Base-by-base conservation (phyloP, 2,888 invertebrate species). In the Caenorhabditis sp. region DNA sequence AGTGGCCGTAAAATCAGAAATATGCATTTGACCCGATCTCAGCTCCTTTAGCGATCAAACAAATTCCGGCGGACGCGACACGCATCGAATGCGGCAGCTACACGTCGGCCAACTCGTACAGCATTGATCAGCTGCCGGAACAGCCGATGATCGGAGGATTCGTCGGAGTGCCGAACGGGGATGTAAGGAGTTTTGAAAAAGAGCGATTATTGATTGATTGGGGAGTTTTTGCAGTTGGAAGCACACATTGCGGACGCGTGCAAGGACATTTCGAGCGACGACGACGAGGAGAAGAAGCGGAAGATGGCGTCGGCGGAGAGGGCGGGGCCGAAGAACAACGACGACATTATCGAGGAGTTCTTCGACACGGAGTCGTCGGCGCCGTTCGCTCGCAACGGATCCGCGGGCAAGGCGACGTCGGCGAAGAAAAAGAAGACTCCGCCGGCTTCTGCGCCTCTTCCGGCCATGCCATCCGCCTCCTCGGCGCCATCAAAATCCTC, bases 171-270 rank as follows among this genome's bases (percentile, higher is more conserved):
- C 17, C 32, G 1, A 68, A 43, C 50, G 58, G 52, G 43, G 68
- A 68, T 59, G 68, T 68, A 24, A 43, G 66, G 15, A 9, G 9
- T 17, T 7, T 11, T 39, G 30, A 8, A 9, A 22, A 24, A 35
- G 11, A 45, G 6, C 9, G 20, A 32, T 20, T 17, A 30, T 35
- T 39, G 11, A 8, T n/a, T 2, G 8, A 27, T 27, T 3, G 22
- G 24, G 37, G n/a, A 39, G 7, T 39, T 55, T 85, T 68, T 70
- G 30, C 48, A 71, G 59, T 61, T 58, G 46, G 43, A 35, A 13
- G 62, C 46, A 48, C 27, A 48, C 0, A 83, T 85, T 46, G 83
- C 83, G 15, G 85, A 85, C 20, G 85, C 85, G 0, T 82, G 84
- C 78, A 55, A 66, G 9, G 83, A 83, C 27, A 48, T 75, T 8